phyloP scores from a whole-genome alignment of 2,797 vertebrate species.

The Centropyge bicolor region DNA sequence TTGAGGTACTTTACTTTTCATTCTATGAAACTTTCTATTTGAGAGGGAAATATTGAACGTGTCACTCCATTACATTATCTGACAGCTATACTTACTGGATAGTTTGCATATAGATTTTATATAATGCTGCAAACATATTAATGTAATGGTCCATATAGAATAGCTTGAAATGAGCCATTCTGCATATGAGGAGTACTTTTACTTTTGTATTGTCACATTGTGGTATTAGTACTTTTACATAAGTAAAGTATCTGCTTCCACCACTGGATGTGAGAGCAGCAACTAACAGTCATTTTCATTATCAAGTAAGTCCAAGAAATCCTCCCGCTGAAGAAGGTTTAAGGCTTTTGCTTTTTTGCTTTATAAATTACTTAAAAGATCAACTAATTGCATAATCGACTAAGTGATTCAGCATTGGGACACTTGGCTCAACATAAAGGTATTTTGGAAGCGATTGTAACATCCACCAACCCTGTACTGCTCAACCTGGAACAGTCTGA shows the following conservation, averaged over 20 bases:
- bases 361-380: not conserved
- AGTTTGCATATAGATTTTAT: too few species aligned
- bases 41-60: too few species aligned
- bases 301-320: accelerated
- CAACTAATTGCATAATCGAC: not conserved
- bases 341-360: not conserved
- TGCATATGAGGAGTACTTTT: not conserved
- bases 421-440: not conserved
- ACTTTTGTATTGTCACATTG: not conserved
- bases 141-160: too few species aligned
- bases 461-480: not conserved
- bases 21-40: too few species aligned
- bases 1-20: too few species aligned
- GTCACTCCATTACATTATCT: too few species aligned
- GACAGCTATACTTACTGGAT: too few species aligned
- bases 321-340: not conserved
- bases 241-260: not conserved
- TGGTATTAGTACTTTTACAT: not conserved
- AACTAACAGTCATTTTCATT: not conserved
- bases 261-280: not conserved
- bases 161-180: not conserved
- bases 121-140: not conserved
- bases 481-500: not conserved
- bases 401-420: not conserved
- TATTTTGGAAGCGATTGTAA: not conserved